Percentiles rank a stretch among this genome's conserved stretches.
These are phyloP conservation scores for Coleophora deauratella DNA, from an alignment of 2,888 invertebrate species.

Conservation along the genomic window DNA sequence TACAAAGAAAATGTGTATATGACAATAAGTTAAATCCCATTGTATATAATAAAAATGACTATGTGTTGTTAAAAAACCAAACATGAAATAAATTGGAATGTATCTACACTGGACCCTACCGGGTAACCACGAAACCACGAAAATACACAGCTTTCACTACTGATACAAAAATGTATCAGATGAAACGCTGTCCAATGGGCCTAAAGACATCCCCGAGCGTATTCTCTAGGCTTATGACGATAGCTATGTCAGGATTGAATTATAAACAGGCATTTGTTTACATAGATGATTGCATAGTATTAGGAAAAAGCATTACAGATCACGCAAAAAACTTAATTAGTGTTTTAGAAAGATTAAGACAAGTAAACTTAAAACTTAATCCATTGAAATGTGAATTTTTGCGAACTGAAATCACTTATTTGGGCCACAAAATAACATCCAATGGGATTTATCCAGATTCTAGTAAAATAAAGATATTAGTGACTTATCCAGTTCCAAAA, in stretches of 20 bases:
- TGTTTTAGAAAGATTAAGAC: conserved; percentile 5
- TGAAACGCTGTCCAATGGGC: background rate
- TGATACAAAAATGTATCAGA: background rate
- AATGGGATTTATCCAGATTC: too few species aligned
- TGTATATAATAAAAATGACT: too few species aligned
- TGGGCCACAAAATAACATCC: too few species aligned
- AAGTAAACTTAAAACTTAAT: conserved; percentile 3
- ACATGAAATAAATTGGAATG: too few species aligned
- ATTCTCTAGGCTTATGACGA: too few species aligned
- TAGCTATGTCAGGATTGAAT: background rate
- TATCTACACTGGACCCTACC: too few species aligned
- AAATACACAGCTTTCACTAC: background rate
- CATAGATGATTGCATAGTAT: background rate
- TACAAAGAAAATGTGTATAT: too few species aligned
- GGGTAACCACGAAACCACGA: too few species aligned
- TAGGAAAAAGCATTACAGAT: background rate
- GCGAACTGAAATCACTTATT: background rate
- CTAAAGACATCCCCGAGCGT: background rate
- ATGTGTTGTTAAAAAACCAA: too few species aligned
- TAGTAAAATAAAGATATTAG: too few species aligned
- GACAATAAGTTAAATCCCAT: too few species aligned
- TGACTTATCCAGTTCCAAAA: too few species aligned
- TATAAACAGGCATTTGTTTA: background rate
- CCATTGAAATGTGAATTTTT: background rate
- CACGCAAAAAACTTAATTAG: background rate